Evolutionary conservation across 1,140 invertebrate genomes (phyloP).

Genomic region (Drosophila neocordata): DNA sequence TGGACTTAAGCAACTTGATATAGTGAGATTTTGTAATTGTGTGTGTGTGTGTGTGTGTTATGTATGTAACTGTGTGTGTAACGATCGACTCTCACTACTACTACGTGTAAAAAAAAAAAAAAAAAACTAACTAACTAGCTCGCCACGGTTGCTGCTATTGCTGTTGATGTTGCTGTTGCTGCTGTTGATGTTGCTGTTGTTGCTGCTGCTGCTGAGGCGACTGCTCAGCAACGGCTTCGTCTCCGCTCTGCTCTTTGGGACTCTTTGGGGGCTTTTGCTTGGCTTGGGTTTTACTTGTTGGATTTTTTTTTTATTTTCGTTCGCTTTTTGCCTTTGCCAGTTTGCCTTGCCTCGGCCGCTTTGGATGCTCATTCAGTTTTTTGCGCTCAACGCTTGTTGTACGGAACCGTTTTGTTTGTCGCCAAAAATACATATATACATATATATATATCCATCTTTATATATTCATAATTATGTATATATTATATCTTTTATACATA

Average conservation of each 20-base stretch:
- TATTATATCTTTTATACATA: neutral
- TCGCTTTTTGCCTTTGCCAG: constrained; percentile 64
- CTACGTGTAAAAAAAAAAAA: constrained; percentile 39
- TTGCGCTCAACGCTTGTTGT: constrained; percentile 80
- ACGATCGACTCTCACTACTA: constrained; percentile 75
- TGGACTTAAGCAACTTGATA: constrained; percentile 76
- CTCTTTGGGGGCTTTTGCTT: constrained; percentile 36
- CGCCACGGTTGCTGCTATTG: constrained; percentile 40
- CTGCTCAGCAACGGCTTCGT: constrained; percentile 21
- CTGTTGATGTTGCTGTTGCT: constrained; percentile 32
- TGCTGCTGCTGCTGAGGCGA: constrained; percentile 24
- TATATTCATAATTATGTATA: constrained; percentile 7
- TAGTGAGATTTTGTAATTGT: constrained; percentile 30
- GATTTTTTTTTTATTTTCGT: constrained; percentile 13
- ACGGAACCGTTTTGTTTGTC: constrained; percentile 71
- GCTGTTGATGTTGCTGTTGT: constrained; percentile 33
- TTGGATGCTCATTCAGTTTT: constrained; percentile 78
- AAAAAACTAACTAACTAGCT: constrained; percentile 78
- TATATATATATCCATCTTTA: constrained; percentile 7
- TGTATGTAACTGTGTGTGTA: constrained; percentile 45
- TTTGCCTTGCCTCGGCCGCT: constrained; percentile 76
- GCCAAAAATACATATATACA: constrained; percentile 41
- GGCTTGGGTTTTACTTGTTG: constrained; percentile 35
- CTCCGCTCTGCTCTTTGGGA: constrained; percentile 19
- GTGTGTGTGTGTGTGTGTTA: constrained; percentile 27